phyloP scores from a whole-genome alignment of 1,140 invertebrate species.

The Monomorium pharaonis region DNA sequence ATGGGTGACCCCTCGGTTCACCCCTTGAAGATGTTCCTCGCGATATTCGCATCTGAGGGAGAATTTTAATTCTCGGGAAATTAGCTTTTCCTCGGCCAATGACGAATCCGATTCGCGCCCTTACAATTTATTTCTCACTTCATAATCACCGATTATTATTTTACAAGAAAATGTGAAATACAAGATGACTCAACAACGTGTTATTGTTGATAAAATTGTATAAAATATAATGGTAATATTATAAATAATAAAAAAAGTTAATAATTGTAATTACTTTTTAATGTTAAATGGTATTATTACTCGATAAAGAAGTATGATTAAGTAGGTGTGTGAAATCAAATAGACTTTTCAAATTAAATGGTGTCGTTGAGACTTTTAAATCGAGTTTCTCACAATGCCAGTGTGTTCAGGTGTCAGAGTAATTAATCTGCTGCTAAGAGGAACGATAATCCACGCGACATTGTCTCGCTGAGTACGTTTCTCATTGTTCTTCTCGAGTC shows the following conservation, averaged over 20 bases:
- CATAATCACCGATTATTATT: neutral
- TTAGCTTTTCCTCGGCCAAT: neutral
- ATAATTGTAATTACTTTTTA: neutral
- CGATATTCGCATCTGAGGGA: neutral
- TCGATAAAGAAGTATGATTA: neutral
- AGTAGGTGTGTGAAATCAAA: neutral
- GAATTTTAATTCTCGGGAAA: slow-evolving; percentile 48
- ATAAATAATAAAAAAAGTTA: neutral
- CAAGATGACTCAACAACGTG: neutral
- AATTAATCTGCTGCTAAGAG: slow-evolving; percentile 19
- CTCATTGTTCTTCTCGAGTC: neutral
- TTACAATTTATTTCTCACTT: neutral
- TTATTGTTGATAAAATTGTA: neutral
- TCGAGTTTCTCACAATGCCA: neutral
- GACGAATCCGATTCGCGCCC: neutral
- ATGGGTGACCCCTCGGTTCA: slow-evolving; percentile 24
- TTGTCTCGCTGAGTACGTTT: neutral
- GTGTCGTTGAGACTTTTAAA: slow-evolving; percentile 3
- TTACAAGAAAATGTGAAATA: neutral
- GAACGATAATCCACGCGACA: neutral
- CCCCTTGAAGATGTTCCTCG: neutral
- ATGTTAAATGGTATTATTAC: neutral
- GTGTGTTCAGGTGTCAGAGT: neutral
- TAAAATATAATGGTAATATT: neutral
- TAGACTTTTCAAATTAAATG: neutral